phyloP scores from a whole-genome alignment of 2,113 vertebrate species.

The Vulpes vulpes region DNA sequence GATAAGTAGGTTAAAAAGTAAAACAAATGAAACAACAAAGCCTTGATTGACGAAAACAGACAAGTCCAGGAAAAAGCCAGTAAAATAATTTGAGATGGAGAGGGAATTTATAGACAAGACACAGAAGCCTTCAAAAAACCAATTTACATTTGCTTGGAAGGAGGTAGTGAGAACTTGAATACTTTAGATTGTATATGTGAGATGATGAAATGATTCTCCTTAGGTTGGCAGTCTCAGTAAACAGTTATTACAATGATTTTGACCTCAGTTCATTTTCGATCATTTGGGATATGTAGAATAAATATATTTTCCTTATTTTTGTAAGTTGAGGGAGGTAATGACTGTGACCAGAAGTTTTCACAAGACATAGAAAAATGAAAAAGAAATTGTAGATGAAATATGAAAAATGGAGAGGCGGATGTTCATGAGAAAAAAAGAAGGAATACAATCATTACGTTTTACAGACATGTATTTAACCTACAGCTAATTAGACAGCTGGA shows the following conservation, averaged over 20 bases:
- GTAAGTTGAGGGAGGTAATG: neutral
- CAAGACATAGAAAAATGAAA: neutral
- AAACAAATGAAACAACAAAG: neutral
- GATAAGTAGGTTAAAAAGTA: neutral
- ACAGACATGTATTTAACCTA: neutral
- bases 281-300: neutral
- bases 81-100: neutral
- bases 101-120: neutral
- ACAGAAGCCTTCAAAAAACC: neutral
- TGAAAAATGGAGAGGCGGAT: neutral
- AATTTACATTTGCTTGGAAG: neutral
- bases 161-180: neutral
- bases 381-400: neutral
- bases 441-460: neutral
- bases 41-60: neutral
- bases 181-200: too few species aligned
- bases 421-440: neutral
- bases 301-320: neutral
- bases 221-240: neutral
- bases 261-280: neutral
- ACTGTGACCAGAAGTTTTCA: neutral
- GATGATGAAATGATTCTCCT: neutral
- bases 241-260: neutral
- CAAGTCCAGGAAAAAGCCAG: neutral
- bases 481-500: neutral